Base-by-base conservation (phyloP, 2,888 invertebrate species). In the Chirona hameri region DNA sequence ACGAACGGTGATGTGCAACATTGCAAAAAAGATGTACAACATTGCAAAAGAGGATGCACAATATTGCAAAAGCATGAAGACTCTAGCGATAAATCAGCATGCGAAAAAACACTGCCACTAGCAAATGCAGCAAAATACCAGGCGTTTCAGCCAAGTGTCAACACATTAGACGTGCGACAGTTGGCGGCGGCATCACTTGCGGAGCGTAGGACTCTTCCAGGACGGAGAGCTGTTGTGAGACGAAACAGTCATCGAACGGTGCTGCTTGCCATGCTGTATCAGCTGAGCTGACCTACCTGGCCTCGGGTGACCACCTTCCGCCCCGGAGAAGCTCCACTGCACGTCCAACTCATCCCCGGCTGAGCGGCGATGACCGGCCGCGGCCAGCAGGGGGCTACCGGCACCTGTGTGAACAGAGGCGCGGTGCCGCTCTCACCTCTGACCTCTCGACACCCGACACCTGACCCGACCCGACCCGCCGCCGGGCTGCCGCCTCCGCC, bases 301-400 rank as follows among this genome's bases (percentile, higher is more conserved):
- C 15, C 52, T 52, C 15, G 10, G 52, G 52, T 18, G 52, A 12
- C 52, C 15, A 18, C 52, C 52, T 52, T 52, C 52, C 52, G 12
- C 52, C 52, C 12, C 52, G 52, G 52, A 52, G 65, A 65, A 76
- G 46, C 76, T 76, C 76, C 76, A 76, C 76, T 76, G 39, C 24
- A 76, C 76, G 46, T 76, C 76, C 24, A 76, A 24, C 39, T 52
- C 15, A 24, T 9, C 9, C 46, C 39, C 39, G 39, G 39, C 39
- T 7, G 4, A 24, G 46, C 24, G 12, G 46, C 76, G 24, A 9
- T 10, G 46, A 18, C 76, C 39, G 76, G 27, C 5, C 7, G 21
- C 24, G 29, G 76, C 3, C 76, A 76, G 27, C 76, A 76, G 76
- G 7, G 76, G 76, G 5, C 46, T 76, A 7, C 24, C 46, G 5